Evolutionary conservation across 2,888 invertebrate species (phyloP).

Genomic region (Gymnosoma rotundatum): DNA sequence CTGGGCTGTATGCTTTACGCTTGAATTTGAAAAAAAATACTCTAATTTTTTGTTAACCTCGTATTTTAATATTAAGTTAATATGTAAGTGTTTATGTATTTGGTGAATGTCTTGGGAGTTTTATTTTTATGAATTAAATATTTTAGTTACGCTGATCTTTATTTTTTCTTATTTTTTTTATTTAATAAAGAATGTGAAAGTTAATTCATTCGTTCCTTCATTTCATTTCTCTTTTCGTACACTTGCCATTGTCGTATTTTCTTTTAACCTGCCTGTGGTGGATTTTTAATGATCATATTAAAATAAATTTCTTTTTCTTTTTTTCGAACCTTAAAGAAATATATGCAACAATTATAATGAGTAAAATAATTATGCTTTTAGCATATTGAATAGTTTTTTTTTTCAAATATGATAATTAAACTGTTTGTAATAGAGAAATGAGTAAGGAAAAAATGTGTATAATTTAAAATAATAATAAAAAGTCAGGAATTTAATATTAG

Average conservation of each 20-base stretch:
- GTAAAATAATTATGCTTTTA: conserved; percentile 32
- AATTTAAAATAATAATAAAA: too few relatives aligned
- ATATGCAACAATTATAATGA: conserved; percentile 3
- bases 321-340: conserved; percentile 9
- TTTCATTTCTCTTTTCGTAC: conserved; percentile 12
- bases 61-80: neutral
- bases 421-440: neutral
- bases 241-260: conserved; percentile 36
- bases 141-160: conserved; percentile 57
- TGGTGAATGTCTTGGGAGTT: neutral
- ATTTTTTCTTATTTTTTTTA: conserved; percentile 34
- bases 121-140: conserved; percentile 42
- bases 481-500: too few relatives aligned
- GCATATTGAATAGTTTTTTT: conserved; percentile 33
- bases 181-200: conserved; percentile 67
- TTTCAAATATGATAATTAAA: conserved; percentile 1
- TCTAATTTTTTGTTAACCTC: neutral
- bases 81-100: neutral
- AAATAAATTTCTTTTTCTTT: conserved; percentile 51
- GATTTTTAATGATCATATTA: conserved; percentile 33
- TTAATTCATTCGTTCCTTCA: conserved; percentile 46
- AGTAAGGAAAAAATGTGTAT: too few relatives aligned
- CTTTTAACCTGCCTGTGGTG: conserved; percentile 17
- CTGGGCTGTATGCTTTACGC: too few relatives aligned
- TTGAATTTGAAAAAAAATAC: too few relatives aligned